Conservation (phyloP, 2,888 invertebrate species). For the Machimus rusticus region DNA sequence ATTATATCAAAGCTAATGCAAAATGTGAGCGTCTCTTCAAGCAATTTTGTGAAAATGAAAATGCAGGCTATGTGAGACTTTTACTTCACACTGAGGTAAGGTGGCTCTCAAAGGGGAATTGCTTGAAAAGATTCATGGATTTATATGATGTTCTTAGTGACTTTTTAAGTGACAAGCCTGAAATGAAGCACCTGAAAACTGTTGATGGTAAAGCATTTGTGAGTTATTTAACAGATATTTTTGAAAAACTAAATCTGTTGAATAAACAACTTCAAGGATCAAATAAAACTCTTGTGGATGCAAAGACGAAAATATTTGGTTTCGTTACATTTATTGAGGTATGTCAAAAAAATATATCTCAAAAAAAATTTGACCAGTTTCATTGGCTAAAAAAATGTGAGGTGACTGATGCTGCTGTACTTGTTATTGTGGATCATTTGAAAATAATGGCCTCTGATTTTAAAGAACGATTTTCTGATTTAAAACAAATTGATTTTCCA, state of each 20-base stretch:
- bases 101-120: conserved; percentile 20
- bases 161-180: not conserved
- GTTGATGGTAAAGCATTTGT: conserved; percentile 27
- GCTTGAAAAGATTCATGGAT: conserved; percentile 32
- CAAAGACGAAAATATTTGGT: not conserved
- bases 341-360: not conserved
- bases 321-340: not conserved
- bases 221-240: conserved; percentile 2
- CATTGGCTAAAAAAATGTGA: too few species aligned
- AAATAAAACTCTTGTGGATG: too few species aligned
- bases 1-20: not conserved
- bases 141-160: not conserved
- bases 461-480: conserved; percentile 14
- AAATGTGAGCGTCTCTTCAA: conserved; percentile 15
- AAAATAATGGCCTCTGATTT: conserved; percentile 4
- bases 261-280: conserved; percentile 5
- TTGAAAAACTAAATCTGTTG: conserved; percentile 35
- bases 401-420: not conserved
- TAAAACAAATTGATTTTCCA: conserved; percentile 44
- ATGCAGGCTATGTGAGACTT: not conserved
- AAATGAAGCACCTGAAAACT: conserved; percentile 27
- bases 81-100: too few species aligned
- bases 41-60: not conserved
- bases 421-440: conserved; percentile 9
- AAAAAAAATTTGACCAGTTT: too few species aligned